These are phyloP conservation scores for Heliothis virescens DNA, from an alignment of 1,140 invertebrate species.

Conservation along the genomic window DNA sequence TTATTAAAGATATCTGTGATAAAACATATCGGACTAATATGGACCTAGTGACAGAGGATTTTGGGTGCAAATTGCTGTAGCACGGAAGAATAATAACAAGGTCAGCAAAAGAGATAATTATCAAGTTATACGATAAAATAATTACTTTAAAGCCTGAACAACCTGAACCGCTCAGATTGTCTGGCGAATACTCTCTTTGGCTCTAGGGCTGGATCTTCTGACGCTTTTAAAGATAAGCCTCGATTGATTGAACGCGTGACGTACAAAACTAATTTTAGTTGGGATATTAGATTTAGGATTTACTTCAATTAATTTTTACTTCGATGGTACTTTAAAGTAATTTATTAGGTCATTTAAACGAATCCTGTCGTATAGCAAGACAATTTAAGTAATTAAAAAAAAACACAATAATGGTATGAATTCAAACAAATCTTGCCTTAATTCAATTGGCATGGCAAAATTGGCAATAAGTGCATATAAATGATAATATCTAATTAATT, in stretches of 20 bases:
- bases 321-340: background rate
- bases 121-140: slow-evolving; percentile 45
- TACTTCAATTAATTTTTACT: background rate
- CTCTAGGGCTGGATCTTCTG: background rate
- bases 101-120: slow-evolving; percentile 41
- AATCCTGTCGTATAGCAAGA: background rate
- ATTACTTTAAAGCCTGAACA: slow-evolving; percentile 28
- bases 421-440: too few relatives aligned
- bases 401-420: too few relatives aligned
- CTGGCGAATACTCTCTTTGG: background rate
- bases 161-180: slow-evolving; percentile 6
- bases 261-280: background rate
- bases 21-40: slow-evolving; percentile 10
- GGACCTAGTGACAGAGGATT: background rate
- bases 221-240: background rate
- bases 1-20: slow-evolving; percentile 42
- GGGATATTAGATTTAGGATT: background rate
- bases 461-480: too few relatives aligned
- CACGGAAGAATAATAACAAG: slow-evolving; percentile 29
- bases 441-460: too few relatives aligned
- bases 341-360: background rate
- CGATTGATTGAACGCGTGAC: slow-evolving; percentile 1
- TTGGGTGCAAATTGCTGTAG: slow-evolving; percentile 13
- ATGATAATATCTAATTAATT: too few relatives aligned
- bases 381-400: too few relatives aligned